Base-by-base conservation (phyloP, 2,888 invertebrate species). In the Muscina levida region DNA sequence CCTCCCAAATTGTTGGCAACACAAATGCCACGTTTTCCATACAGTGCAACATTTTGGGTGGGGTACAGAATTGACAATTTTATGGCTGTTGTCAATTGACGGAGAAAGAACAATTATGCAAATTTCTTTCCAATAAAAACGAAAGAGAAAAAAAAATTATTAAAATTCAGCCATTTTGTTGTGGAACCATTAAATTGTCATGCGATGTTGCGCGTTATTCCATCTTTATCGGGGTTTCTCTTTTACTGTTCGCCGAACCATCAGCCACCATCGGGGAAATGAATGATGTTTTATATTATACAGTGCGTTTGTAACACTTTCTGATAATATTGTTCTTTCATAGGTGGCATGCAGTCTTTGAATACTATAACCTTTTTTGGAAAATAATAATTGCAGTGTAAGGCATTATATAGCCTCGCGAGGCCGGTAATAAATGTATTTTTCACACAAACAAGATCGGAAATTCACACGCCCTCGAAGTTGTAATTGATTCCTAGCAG, bases 41-140 rank as follows among this genome's bases (percentile, higher is more conserved):
- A 5, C 8, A 31, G 62, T 62, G 62, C 62, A 42, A 2, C 62
- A 19, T 62, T 62, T 31, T 42, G 17, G 26, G 39, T 1, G 19
- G 42, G 13, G 1, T 39, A 62, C 62, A 17, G 22, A 37, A 62
- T 62, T 62, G 62, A 62, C 62, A 62, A 62, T 62, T 62, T 62
- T 22, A 42, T 59, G 48, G 15, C 56, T 11, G 26, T 22, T 72
- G 72, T 74, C 68, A 77, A 77, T 71, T 70, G 71, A 73, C 74
- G 77, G 62, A 39, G 62, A 62, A 62, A 56, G 57, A 74, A 77
- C 74, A 81, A 81, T 81, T 81, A 81, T 81, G 81, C 48, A 81
- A 81, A 81, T 81, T 81, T 22, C 39, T 44, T 81, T 81, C 72
- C 68, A 81, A 75, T 72, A 68, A 39, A 67, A 22, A 15, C 37